Conservation (phyloP, 2,888 invertebrate species). For the Phalera bucephala region DNA sequence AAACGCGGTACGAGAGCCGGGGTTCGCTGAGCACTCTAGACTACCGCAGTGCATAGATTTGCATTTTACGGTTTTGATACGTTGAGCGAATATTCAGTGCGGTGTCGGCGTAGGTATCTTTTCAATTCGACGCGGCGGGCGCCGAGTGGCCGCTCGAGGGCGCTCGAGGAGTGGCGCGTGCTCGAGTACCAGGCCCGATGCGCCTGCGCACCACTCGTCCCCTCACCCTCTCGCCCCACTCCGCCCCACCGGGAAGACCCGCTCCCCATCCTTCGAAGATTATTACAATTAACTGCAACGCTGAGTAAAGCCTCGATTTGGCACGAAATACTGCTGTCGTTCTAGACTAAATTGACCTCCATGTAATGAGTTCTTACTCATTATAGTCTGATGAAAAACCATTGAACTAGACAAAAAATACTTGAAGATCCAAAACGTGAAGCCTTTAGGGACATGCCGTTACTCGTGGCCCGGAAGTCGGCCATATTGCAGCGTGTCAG, state of each 20-base stretch:
- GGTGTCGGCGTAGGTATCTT: slow-evolving; percentile 79
- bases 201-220: slow-evolving; percentile 62
- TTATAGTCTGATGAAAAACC: slow-evolving; percentile 6
- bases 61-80: slow-evolving; percentile 82
- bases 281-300: slow-evolving; percentile 73
- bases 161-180: slow-evolving; percentile 77
- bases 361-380: slow-evolving; percentile 12
- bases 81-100: slow-evolving; percentile 79
- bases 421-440: slow-evolving; percentile 35
- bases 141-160: slow-evolving; percentile 69
- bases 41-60: slow-evolving; percentile 80
- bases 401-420: neutral
- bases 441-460: slow-evolving; percentile 35
- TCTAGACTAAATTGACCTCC: slow-evolving; percentile 20
- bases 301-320: slow-evolving; percentile 65
- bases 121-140: slow-evolving; percentile 76
- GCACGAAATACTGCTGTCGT: slow-evolving; percentile 44
- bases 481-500: slow-evolving; percentile 56
- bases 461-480: slow-evolving; percentile 47
- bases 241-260: slow-evolving; percentile 19
- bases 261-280: slow-evolving; percentile 46
- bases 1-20: slow-evolving; percentile 54
- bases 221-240: slow-evolving; percentile 21
- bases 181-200: slow-evolving; percentile 67
- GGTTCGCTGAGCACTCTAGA: slow-evolving; percentile 68